A percentile compares a stretch with the other conserved stretches of the same genome.
Evolutionary conservation across 1,140 invertebrate species (phyloP).

Genomic region (Sinella curviseta): DNA sequence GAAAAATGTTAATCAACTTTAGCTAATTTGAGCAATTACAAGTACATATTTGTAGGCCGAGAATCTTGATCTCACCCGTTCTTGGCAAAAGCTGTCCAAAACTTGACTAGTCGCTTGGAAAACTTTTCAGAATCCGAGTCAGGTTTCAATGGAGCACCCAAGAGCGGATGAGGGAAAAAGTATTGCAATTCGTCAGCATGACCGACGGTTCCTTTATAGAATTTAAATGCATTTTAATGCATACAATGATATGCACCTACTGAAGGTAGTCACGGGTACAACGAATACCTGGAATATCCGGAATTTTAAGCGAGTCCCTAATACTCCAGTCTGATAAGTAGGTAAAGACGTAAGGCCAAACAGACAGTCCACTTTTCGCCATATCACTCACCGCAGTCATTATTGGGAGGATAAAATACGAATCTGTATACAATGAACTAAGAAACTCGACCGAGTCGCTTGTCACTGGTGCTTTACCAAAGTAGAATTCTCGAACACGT

Average conservation of each 20-base stretch:
- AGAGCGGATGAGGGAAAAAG: background rate
- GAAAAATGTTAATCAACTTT: background rate
- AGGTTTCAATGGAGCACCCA: background rate
- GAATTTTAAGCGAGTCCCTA: background rate
- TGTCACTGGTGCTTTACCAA: background rate
- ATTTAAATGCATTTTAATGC: background rate
- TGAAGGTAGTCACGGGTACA: background rate
- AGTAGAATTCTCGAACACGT: background rate
- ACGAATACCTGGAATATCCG: background rate
- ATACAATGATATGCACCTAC: background rate
- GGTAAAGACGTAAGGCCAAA: background rate
- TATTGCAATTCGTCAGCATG: slow-evolving; percentile 9
- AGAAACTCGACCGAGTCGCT: background rate
- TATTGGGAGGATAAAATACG: background rate
- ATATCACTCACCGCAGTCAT: background rate
- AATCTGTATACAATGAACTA: background rate
- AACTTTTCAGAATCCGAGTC: background rate
- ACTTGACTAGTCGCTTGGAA: background rate
- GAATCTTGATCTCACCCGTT: background rate
- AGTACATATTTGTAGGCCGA: background rate
- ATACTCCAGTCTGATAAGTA: background rate
- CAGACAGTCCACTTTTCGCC: background rate
- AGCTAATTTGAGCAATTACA: background rate
- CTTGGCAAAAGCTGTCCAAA: background rate
- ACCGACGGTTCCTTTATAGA: background rate